Evolutionary conservation across 2,888 invertebrate genomes (phyloP).

Genomic region (Apamea monoglypha): DNA sequence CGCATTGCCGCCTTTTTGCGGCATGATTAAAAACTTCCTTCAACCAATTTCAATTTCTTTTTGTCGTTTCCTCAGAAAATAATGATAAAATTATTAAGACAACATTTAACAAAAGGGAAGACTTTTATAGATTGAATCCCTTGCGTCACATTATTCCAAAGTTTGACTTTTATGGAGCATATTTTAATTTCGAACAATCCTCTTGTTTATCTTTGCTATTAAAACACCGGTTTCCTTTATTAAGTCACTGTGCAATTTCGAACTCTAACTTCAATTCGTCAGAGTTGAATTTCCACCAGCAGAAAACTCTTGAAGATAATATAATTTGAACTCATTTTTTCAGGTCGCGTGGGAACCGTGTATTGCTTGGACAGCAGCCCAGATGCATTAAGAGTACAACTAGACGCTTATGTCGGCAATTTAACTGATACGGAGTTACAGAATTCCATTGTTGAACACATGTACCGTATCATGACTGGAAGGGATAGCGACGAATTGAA

Average conservation of each 20-base stretch:
- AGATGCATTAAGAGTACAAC: conserved; percentile 71
- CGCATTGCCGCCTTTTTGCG: neutral
- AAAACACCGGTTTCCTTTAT: conserved; percentile 36
- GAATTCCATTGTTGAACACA: conserved; percentile 68
- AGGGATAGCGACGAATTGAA: conserved; percentile 54
- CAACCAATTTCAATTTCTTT: conserved; percentile 29
- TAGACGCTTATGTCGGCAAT: conserved; percentile 59
- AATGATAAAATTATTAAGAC: conserved; percentile 32
- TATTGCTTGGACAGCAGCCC: conserved; percentile 79
- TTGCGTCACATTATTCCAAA: conserved; percentile 55
- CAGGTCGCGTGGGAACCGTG: conserved; percentile 75
- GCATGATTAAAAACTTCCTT: conserved; percentile 32
- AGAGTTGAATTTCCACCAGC: conserved; percentile 29
- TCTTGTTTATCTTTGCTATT: conserved; percentile 50
- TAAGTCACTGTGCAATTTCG: neutral
- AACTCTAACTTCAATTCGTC: neutral
- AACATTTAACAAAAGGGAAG: conserved; percentile 37
- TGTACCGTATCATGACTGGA: conserved; percentile 70
- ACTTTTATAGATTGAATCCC: conserved; percentile 56
- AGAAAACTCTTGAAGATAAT: conserved; percentile 19
- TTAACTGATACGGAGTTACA: conserved; percentile 68
- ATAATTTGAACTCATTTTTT: conserved; percentile 40
- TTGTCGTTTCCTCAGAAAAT: conserved; percentile 22
- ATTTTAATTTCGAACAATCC: conserved; percentile 55
- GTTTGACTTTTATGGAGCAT: conserved; percentile 57